Evolutionary conservation across 2,888 invertebrate genomes (phyloP).

Genomic region (Epirrita christyi): DNA sequence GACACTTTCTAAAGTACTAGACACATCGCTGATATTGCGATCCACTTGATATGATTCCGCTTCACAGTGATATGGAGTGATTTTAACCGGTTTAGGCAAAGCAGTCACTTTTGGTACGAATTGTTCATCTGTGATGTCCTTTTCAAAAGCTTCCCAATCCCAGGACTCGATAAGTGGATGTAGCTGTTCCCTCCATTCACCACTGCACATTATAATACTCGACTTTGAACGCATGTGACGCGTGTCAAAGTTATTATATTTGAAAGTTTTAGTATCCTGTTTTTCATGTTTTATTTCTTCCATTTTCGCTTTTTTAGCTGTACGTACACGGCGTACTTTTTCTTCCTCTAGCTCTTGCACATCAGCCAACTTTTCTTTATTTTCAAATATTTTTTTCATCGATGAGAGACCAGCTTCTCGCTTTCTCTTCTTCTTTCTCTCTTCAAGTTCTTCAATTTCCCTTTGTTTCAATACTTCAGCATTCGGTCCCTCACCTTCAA

Average conservation of each 20-base stretch:
- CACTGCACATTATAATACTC: constrained; percentile 76
- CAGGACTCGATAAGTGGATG: constrained; percentile 87
- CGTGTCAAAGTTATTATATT: constrained; percentile 74
- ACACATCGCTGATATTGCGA: constrained; percentile 79
- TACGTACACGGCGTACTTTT: constrained; percentile 69
- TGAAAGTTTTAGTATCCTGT: constrained; percentile 76
- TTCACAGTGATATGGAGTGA: constrained; percentile 78
- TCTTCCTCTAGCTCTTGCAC: constrained; percentile 84
- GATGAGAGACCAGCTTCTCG: constrained; percentile 87
- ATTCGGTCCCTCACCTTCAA: constrained; percentile 89
- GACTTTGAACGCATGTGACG: constrained; percentile 81
- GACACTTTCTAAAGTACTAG: constrained; percentile 84
- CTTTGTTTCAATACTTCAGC: constrained; percentile 87
- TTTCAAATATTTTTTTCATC: constrained; percentile 90
- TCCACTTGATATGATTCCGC: constrained; percentile 81
- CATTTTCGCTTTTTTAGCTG: constrained; percentile 73
- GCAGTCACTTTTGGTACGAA: constrained; percentile 72
- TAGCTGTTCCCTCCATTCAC: constrained; percentile 86
- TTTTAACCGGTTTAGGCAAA: constrained; percentile 78
- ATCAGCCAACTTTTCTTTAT: constrained; percentile 89
- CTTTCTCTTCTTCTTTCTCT: constrained; percentile 84
- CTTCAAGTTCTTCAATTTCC: constrained; percentile 83
- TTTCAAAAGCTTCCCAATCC: constrained; percentile 87
- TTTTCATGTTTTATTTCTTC: constrained; percentile 76
- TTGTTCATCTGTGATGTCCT: constrained; percentile 80